Evolutionary conservation across 2,113 vertebrate genomes (phyloP).

Genomic region (Australoheros scitulus): DNA sequence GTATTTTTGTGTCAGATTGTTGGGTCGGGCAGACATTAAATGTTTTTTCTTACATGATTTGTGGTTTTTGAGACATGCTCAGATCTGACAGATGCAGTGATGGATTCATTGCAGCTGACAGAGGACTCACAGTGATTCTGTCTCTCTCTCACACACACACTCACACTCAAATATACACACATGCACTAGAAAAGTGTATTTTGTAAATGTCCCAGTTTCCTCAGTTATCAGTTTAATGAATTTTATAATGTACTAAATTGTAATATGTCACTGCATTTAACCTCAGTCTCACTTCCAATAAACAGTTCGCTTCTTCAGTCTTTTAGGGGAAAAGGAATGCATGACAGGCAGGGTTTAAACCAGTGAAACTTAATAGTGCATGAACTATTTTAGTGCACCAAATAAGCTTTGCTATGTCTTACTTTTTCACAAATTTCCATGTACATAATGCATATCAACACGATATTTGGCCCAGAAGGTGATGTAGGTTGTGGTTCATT

Average conservation of each 20-base stretch:
- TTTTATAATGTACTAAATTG: conserved; percentile 26
- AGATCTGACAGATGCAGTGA: not conserved
- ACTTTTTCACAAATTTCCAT: conserved; percentile 36
- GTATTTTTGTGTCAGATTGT: conserved; percentile 57
- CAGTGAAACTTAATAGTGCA: conserved; percentile 52
- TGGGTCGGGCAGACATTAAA: conserved; percentile 28
- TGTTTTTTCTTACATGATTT: conserved; percentile 35
- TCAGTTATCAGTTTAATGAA: conserved; percentile 52
- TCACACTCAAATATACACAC: rapidly evolving
- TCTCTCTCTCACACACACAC: not conserved
- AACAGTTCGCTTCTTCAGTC: conserved; percentile 35
- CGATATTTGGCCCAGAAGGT: not conserved
- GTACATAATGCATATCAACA: conserved; percentile 1
- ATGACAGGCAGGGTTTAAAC: conserved; percentile 42
- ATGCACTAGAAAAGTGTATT: not conserved
- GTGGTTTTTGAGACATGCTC: not conserved
- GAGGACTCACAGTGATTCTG: not conserved
- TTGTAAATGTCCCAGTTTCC: conserved; percentile 28
- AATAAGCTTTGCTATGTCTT: conserved; percentile 18
- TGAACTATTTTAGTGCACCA: conserved; percentile 32
- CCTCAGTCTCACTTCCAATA: conserved; percentile 29
- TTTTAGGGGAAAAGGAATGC: conserved; percentile 49
- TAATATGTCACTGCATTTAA: conserved; percentile 37
- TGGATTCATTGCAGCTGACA: not conserved
- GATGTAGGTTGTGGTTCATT: conserved; percentile 9